Evolutionary conservation across 1,140 invertebrate species (phyloP), one percentile per base, ranked within the genome.

Genomic region (Aethina tumida): DNA sequence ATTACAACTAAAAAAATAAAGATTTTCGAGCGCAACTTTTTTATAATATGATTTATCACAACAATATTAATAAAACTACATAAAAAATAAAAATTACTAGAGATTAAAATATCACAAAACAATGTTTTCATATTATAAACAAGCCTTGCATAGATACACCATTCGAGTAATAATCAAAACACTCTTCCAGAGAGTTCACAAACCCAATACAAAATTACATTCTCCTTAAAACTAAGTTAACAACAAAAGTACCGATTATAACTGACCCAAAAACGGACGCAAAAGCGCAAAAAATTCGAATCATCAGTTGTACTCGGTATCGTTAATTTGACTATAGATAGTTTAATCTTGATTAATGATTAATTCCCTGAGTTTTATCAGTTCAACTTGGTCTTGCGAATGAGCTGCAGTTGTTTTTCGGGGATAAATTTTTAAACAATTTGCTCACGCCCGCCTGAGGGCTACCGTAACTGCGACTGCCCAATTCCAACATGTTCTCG

Each of bases 401-500:
- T 21, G 0, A 29, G 18, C n/a, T 35, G 17, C 21, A 29, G 15
- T 15, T 26, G 19, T 25, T 27, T 6, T 21, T 24, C 16, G 27
- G 15, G 7, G 34, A 35, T 15, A n/a, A n/a, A 38, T 19, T 38
- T 12, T 17, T 20, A 25, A 38, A 38, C 17, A 12, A 30, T 17
- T 21, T 33, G 8, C 29, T 7, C 5, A 39, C 12, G 17, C 33
- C 15, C 13, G 10, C 20, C 3, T 10, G 19, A 4, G 28, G 12
- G 18, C 40, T 18, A 8, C 16, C 33, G 22, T 36, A 42, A 33
- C 7, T 33, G n/a, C n/a, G n/a, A n/a, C 28, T 38, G 27, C 12
- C 37, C 28, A 18, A 38, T n/a, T n/a, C 26, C 41, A 43, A 27
- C 35, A 43, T 31, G 12, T 28, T 45, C 18, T 41, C 42, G 22